Base-by-base conservation (phyloP, 1,140 invertebrate species). In the Pentalonia nigronervosa region DNA sequence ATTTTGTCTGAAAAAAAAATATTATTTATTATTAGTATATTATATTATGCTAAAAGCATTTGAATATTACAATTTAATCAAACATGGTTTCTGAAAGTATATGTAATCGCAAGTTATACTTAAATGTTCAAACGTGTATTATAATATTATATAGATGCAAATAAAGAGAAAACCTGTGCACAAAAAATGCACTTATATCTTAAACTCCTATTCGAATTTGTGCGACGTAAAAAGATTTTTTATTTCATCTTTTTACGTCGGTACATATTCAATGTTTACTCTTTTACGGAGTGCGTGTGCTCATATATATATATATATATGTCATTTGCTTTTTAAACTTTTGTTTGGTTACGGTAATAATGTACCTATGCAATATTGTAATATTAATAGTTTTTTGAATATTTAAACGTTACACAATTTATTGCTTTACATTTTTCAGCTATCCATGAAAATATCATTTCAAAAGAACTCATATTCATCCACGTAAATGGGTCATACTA, bases 101-200 rank as follows among this genome's bases (percentile, higher is more conserved):
- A 20, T 53, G 0, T 17, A 76, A 76, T 76, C 14, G 14, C n/a
- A n/a, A 76, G 60, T 76, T 11, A 17, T 67, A 67, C 60, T 67
- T n/a, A 76, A 76, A 76, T 34, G 60, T 76, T 76, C 60, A 34
- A 76, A 76, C 60, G n/a, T 76, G 11, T 76, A 30, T 41, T 41
- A 41, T 56, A 7, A 60, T 60, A 25, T 11, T 7, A 23, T n/a
- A 11, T 30, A 67, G 14, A n/a, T 76, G 60, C 17, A 76, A 76
- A 76, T 76, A n/a, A 76, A n/a, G 60, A 6, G 60, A 76, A 76
- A 76, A 76, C n/a, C n/a, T 67, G 30, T 9, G 11, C 30, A 7
- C n/a, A 76, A 76, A 67, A 76, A 76, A 76, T 76, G 60, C n/a
- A 76, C 60, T 76, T 76, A 76, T 76, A 76, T 76, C 60, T 76